Percentiles rank a stretch among this genome's conserved stretches.
Conservation (phyloP, 2,113 vertebrate species). For the Ceratotherium simum region DNA sequence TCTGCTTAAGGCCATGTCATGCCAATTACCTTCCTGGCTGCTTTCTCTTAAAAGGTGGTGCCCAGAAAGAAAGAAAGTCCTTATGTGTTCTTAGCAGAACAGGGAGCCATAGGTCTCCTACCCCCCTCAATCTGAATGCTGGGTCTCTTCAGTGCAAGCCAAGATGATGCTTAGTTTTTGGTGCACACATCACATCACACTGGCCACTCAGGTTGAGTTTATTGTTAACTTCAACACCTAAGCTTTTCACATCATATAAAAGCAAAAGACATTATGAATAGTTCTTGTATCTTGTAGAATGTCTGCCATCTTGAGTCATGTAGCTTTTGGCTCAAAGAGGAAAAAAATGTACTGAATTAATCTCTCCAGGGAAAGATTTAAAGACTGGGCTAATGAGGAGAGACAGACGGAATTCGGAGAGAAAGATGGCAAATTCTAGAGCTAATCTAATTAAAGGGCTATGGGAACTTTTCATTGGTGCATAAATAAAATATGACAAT, state of each 20-base stretch:
- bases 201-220: neutral
- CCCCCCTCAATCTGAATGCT: neutral
- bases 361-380: constrained; percentile 60
- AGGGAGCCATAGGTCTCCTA: neutral
- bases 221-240: neutral
- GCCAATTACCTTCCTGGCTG: neutral
- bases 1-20: neutral
- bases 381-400: constrained; percentile 52
- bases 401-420: constrained; percentile 60
- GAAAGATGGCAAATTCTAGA: constrained; percentile 43
- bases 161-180: neutral
- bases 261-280: neutral
- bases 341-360: neutral
- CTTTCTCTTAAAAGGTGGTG: neutral
- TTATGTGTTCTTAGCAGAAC: neutral
- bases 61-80: neutral
- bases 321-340: constrained; percentile 21
- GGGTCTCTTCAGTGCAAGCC: neutral
- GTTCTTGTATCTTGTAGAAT: neutral
- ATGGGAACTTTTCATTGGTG: neutral
- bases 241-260: neutral
- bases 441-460: constrained; percentile 54
- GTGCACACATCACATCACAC: neutral
- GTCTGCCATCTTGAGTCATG: neutral
- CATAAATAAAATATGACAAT: constrained; percentile 68